phyloP scores from a whole-genome alignment of 2,888 invertebrate genomes.

The Eristalis intricaria region DNA sequence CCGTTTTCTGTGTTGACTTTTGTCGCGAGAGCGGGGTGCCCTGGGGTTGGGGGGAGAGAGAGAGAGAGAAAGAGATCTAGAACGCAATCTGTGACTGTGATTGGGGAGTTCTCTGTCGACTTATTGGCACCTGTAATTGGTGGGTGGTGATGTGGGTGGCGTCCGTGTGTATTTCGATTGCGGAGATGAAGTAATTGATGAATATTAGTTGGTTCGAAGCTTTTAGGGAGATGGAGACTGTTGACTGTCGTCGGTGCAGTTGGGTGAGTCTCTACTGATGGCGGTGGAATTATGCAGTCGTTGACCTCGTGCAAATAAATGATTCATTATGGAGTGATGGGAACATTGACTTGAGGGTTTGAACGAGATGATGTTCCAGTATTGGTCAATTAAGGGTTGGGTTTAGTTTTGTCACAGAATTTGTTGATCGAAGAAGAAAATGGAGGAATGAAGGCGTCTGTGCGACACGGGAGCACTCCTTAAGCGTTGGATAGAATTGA shows the following conservation, averaged over 20 bases:
- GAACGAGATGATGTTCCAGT: too few species aligned
- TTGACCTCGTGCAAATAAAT: neutral
- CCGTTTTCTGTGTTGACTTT: conserved; percentile 35
- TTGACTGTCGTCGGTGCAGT: conserved; percentile 21
- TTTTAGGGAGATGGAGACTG: neutral
- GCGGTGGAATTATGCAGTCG: neutral
- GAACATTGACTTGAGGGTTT: too few species aligned
- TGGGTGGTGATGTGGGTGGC: neutral
- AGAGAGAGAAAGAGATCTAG: neutral
- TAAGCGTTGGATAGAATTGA: too few species aligned
- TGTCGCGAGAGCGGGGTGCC: neutral
- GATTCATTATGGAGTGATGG: too few species aligned
- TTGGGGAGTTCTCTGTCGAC: conserved; percentile 23
- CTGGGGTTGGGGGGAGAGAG: neutral
- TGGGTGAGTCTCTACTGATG: neutral
- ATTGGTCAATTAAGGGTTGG: too few species aligned
- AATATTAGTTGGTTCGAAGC: neutral
- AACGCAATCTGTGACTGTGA: neutral
- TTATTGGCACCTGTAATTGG: conserved; percentile 55
- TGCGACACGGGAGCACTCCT: too few species aligned
- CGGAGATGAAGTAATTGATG: conserved; percentile 17
- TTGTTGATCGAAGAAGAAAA: too few species aligned
- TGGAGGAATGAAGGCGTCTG: too few species aligned
- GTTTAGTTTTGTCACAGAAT: too few species aligned
- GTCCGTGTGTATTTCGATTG: neutral